Percentiles rank a stretch among this genome's conserved stretches.
Evolutionary conservation across 2,797 vertebrate species (phyloP).

Genomic region (Sphaeramia orbicularis): DNA sequence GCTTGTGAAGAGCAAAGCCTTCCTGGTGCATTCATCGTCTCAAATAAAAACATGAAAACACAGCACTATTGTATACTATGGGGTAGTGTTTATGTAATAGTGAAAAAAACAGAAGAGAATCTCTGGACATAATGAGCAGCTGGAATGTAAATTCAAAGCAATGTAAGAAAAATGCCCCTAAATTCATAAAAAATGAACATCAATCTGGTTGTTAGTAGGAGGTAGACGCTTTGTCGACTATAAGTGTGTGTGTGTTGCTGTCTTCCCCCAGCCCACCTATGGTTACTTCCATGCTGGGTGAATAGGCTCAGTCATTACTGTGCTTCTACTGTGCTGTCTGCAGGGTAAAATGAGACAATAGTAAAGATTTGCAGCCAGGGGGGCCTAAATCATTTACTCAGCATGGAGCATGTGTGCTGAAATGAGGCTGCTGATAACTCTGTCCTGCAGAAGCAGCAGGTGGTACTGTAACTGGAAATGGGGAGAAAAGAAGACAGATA

Average conservation of each 20-base stretch:
- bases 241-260: slow-evolving; percentile 13
- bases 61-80: not conserved
- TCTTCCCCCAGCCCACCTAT: slow-evolving; percentile 60
- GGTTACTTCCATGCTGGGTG: slow-evolving; percentile 71
- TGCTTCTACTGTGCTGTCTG: slow-evolving; percentile 74
- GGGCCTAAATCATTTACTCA: slow-evolving; percentile 77
- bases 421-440: slow-evolving; percentile 68
- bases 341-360: slow-evolving; percentile 80
- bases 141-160: slow-evolving; percentile 40
- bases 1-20: no score
- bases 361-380: slow-evolving; percentile 80
- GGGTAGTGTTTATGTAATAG: slow-evolving; percentile 22
- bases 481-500: slow-evolving; percentile 46
- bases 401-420: slow-evolving; percentile 66
- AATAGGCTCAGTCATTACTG: slow-evolving; percentile 82
- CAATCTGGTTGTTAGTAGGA: slow-evolving; percentile 6
- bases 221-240: not conserved
- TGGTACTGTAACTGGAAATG: slow-evolving; percentile 65
- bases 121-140: slow-evolving; percentile 31
- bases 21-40: no score
- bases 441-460: slow-evolving; percentile 70
- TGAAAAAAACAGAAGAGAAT: slow-evolving; percentile 16
- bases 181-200: slow-evolving; percentile 31
- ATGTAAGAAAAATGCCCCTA: slow-evolving; percentile 1
- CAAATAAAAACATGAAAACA: not conserved